phyloP scores from a whole-genome alignment of 2,113 vertebrate genomes.

The Martes martes region DNA sequence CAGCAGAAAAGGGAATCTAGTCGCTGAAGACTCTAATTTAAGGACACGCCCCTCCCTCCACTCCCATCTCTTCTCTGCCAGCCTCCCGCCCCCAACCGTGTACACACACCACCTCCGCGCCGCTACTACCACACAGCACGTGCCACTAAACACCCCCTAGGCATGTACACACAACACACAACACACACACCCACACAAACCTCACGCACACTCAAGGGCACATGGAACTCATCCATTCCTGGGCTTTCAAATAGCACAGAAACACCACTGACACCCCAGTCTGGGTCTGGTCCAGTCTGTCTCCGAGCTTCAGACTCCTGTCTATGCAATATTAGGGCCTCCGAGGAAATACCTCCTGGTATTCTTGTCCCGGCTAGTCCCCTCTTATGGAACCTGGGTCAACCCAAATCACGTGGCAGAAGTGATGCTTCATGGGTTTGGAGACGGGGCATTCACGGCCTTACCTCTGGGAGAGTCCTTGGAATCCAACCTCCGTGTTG shows the following conservation, averaged over 20 bases:
- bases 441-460: not conserved
- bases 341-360: accelerated
- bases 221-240: not conserved
- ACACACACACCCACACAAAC: not conserved
- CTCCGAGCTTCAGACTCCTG: not conserved
- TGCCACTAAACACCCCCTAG: not conserved
- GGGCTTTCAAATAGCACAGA: no score
- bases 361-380: not conserved
- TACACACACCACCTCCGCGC: no score
- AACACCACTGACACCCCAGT: not conserved
- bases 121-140: not conserved
- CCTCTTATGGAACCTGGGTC: not conserved
- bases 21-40: not conserved
- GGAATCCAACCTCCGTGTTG: not conserved
- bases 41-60: not conserved
- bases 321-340: not conserved
- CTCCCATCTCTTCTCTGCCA: not conserved
- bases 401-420: not conserved
- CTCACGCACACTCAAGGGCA: accelerated
- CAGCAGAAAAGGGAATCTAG: not conserved
- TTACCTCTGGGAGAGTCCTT: not conserved
- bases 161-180: accelerated
- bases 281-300: not conserved
- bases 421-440: accelerated
- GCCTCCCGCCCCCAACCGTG: not conserved